Conservation (phyloP, 2,113 vertebrate genomes). For the Gallinago jamesoni region DNA sequence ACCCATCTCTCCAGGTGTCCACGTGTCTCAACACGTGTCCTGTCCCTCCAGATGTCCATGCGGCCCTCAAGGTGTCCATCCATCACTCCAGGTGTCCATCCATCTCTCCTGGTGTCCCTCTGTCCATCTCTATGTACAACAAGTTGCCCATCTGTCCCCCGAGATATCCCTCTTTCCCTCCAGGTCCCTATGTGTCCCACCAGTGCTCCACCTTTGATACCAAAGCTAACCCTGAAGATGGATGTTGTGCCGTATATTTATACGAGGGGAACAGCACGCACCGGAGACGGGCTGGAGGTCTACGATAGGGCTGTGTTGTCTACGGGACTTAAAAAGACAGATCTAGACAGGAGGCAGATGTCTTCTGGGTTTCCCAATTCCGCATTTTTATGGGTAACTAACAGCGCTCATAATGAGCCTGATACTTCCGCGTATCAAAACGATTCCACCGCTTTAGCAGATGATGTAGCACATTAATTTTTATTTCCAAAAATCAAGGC, state of each 20-base stretch:
- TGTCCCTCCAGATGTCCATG: too few species aligned
- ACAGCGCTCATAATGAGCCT: not conserved
- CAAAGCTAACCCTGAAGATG: not conserved
- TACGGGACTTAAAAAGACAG: not conserved
- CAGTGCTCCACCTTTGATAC: too few species aligned
- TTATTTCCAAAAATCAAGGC: not conserved
- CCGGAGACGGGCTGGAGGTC: not conserved
- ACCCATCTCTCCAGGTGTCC: too few species aligned
- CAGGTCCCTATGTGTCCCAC: too few species aligned
- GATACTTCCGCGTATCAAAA: not conserved
- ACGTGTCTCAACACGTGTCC: too few species aligned
- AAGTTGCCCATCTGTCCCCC: too few species aligned
- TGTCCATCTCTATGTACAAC: too few species aligned
- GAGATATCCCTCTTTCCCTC: too few species aligned
- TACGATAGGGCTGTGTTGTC: not conserved
- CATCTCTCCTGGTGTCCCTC: too few species aligned
- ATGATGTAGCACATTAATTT: not conserved
- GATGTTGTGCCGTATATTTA: accelerated
- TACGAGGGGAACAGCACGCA: not conserved
- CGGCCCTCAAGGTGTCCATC: too few species aligned
- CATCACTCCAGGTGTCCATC: too few species aligned
- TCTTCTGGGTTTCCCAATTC: not conserved
- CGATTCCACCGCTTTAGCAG: not conserved
- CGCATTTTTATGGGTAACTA: not conserved
- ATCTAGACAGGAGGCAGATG: not conserved